phyloP scores from a whole-genome alignment of 2,113 vertebrate species.

The Daboia siamensis region DNA sequence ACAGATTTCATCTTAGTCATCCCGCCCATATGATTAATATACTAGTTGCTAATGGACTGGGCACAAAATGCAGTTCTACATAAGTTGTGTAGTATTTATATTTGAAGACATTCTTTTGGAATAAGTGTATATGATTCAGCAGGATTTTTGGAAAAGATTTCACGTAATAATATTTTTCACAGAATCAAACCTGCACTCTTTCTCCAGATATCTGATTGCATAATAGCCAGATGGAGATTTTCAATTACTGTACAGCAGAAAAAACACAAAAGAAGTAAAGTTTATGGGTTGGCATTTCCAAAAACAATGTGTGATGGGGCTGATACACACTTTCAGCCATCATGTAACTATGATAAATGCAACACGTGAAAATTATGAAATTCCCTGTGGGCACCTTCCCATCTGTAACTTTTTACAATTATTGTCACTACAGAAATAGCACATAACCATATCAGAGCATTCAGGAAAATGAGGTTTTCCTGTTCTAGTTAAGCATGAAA shows the following conservation, averaged over 20 bases:
- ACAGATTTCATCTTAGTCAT: slow-evolving; percentile 44
- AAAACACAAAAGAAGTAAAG: neutral
- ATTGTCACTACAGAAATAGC: neutral
- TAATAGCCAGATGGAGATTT: slow-evolving; percentile 18
- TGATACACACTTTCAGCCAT: neutral
- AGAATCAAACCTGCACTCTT: slow-evolving; percentile 26
- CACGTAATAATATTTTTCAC: slow-evolving; percentile 30
- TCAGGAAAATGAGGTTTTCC: neutral
- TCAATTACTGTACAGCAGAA: neutral
- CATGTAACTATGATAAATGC: neutral
- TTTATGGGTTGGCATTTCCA: neutral
- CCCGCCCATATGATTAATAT: slow-evolving; percentile 43
- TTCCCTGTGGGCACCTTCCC: neutral
- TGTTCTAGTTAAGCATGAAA: neutral
- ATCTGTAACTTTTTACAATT: neutral
- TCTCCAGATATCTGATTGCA: neutral
- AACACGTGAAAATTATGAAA: neutral
- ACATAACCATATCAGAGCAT: neutral
- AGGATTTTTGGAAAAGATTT: slow-evolving; percentile 30
- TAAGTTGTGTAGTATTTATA: slow-evolving; percentile 25
- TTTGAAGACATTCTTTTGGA: slow-evolving; percentile 34
- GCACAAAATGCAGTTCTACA: neutral
- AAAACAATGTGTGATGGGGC: neutral
- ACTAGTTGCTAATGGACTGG: slow-evolving; percentile 37
- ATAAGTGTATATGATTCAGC: slow-evolving; percentile 20